Conservation (phyloP, 2,113 vertebrate genomes). For the Phocoena phocoena region DNA sequence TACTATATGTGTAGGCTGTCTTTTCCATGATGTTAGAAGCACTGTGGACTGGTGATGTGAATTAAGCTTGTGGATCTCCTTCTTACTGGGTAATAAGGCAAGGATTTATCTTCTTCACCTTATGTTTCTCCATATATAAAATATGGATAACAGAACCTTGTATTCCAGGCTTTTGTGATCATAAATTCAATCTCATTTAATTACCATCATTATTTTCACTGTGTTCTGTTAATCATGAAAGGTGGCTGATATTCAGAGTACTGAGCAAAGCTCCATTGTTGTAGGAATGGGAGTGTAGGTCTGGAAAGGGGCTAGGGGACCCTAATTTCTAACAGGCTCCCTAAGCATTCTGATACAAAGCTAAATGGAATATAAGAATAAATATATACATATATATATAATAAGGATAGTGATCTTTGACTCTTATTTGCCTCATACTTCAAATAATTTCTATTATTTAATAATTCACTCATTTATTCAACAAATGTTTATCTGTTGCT, state of each 20-base stretch:
- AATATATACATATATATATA: not conserved
- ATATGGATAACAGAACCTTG: not conserved
- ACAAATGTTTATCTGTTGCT: slow-evolving; percentile 24
- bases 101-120: not conserved
- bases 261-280: not conserved
- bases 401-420: not conserved
- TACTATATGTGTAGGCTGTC: not conserved
- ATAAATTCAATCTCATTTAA: slow-evolving; percentile 30
- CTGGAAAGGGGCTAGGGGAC: not conserved
- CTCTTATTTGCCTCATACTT: not conserved
- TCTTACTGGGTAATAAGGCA: slow-evolving; percentile 8
- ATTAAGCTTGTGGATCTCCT: slow-evolving; percentile 6
- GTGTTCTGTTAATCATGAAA: slow-evolving; percentile 3
- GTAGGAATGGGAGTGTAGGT: not conserved
- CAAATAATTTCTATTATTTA: slow-evolving; percentile 25
- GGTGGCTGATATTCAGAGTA: not conserved
- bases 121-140: slow-evolving; percentile 17
- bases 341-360: not conserved
- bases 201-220: slow-evolving; percentile 46
- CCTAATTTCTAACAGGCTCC: not conserved
- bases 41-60: not conserved
- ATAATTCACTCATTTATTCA: not conserved
- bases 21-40: not conserved
- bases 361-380: not conserved
- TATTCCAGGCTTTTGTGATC: not conserved